Conservation (phyloP, 2,888 invertebrate species). For the Eupithecia insigniata region DNA sequence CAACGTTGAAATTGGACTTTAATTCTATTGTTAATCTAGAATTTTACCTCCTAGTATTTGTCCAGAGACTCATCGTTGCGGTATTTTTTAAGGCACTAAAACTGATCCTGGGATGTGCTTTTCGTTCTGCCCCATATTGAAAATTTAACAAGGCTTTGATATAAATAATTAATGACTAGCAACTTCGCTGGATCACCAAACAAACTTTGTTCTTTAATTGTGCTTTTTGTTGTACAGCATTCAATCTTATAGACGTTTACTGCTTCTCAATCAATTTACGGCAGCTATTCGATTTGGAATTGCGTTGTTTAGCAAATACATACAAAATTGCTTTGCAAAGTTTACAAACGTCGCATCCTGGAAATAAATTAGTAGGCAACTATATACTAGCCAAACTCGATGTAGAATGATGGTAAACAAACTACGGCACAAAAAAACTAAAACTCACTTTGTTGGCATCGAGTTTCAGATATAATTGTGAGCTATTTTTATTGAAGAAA, state of each 20-base stretch:
- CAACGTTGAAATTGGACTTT: too few relatives aligned
- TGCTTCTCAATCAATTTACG: conserved; percentile 1
- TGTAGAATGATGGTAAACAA: too few relatives aligned
- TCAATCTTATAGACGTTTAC: not conserved
- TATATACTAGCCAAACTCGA: too few relatives aligned
- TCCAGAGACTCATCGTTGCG: too few relatives aligned
- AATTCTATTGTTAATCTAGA: too few relatives aligned
- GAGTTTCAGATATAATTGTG: too few relatives aligned
- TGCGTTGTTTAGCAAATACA: conserved; percentile 5
- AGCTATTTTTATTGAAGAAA: too few relatives aligned
- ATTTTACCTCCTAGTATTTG: too few relatives aligned
- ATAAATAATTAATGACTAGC: not conserved
- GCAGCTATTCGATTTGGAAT: not conserved
- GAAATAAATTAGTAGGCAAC: not conserved
- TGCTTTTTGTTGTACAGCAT: not conserved
- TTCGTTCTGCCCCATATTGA: not conserved
- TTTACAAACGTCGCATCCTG: not conserved
- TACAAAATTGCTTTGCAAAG: not conserved
- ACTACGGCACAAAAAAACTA: too few relatives aligned
- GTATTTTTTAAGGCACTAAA: too few relatives aligned
- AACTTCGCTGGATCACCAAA: not conserved
- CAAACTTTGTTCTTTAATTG: conserved; percentile 3
- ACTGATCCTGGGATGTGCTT: too few relatives aligned
- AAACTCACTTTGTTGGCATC: too few relatives aligned
- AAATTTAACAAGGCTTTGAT: not conserved